Conservation (phyloP, 2,888 invertebrate genomes). For the Panzeria rudis region DNA sequence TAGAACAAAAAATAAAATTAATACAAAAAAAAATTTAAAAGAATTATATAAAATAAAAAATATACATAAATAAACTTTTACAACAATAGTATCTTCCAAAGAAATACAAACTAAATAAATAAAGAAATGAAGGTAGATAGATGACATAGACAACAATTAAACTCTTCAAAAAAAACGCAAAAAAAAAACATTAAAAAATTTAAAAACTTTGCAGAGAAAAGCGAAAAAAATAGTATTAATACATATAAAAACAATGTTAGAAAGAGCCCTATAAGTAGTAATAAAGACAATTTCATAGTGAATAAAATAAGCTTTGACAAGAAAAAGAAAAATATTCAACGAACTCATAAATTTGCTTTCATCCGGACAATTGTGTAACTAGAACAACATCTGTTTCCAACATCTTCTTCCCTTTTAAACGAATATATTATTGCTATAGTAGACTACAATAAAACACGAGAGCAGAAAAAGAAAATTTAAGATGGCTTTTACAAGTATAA, state of each 20-base stretch:
- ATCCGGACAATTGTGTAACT: background rate
- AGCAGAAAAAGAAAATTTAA: background rate
- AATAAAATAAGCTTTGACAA: slow-evolving; percentile 15
- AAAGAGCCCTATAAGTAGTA: slow-evolving; percentile 42
- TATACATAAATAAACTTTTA: slow-evolving; percentile 17
- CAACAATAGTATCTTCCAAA: slow-evolving; percentile 57
- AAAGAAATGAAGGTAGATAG: slow-evolving; percentile 7
- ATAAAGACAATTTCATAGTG: slow-evolving; percentile 41
- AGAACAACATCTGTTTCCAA: background rate
- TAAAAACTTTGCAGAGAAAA: slow-evolving; percentile 7
- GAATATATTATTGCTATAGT: background rate
- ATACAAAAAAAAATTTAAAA: slow-evolving; percentile 20
- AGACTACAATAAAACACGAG: background rate
- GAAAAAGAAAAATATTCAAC: background rate
- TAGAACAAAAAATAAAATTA: slow-evolving; percentile 24
- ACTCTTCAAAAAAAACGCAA: slow-evolving; percentile 49
- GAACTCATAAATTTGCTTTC: background rate
- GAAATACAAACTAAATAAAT: slow-evolving; percentile 38
- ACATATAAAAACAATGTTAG: slow-evolving; percentile 40
- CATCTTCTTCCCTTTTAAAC: background rate
- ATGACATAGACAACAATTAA: slow-evolving; percentile 55
- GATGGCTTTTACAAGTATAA: background rate
- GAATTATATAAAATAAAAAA: slow-evolving; percentile 38
- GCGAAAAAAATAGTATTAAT: slow-evolving; percentile 19
- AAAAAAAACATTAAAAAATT: slow-evolving; percentile 6